Evolutionary conservation across 1,140 invertebrate species (phyloP).

Genomic region (Lithobius niger): DNA sequence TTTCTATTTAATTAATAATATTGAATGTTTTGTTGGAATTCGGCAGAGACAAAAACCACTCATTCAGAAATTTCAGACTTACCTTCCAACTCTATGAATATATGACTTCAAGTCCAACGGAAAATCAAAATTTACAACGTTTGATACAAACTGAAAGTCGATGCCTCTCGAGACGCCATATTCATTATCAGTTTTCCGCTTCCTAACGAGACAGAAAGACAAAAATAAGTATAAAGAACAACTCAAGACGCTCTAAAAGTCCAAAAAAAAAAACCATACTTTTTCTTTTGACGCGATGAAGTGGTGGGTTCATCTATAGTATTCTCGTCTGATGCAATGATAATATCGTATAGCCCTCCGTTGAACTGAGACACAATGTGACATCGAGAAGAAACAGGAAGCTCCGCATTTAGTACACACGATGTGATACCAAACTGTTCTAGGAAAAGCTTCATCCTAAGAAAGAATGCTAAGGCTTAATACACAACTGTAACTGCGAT

Average conservation of each 20-base stretch:
- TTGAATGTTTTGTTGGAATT: no score
- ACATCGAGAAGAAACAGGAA: slow-evolving; percentile 82
- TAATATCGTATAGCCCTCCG: slow-evolving; percentile 82
- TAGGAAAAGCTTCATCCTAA: slow-evolving; percentile 85
- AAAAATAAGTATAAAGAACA: no score
- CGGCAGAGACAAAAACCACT: no score
- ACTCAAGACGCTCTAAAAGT: slow-evolving; percentile 20
- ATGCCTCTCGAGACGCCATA: slow-evolving; percentile 90
- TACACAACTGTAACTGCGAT: no score
- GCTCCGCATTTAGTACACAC: slow-evolving; percentile 90
- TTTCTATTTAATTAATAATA: no score
- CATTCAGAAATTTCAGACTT: no score
- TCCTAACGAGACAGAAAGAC: no score
- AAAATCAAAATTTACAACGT: slow-evolving; percentile 98
- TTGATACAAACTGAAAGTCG: slow-evolving; percentile 93
- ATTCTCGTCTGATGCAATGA: slow-evolving; percentile 93
- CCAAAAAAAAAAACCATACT: background rate
- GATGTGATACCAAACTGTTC: slow-evolving; percentile 91
- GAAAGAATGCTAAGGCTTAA: no score
- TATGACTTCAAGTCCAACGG: slow-evolving; percentile 75
- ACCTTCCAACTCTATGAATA: slow-evolving; percentile 80
- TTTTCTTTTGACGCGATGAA: slow-evolving; percentile 4
- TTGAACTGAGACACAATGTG: slow-evolving; percentile 95
- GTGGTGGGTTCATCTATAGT: slow-evolving; percentile 45
- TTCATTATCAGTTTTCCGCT: slow-evolving; percentile 73